Base-by-base conservation (phyloP, 2,888 invertebrate genomes). In the Metopia argyrocephala region DNA sequence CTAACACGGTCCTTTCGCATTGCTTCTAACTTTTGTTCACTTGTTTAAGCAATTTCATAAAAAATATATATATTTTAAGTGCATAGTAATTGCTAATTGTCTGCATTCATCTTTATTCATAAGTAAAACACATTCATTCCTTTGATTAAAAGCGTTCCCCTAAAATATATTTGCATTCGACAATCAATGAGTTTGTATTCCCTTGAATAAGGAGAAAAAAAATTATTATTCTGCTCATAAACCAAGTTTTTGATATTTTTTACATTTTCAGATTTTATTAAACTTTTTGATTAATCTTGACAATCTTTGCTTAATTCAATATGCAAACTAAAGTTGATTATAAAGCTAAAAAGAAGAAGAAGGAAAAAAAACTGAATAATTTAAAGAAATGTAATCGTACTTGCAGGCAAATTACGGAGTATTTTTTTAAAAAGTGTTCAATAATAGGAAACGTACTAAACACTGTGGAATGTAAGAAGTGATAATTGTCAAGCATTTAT, bases 401-500 rank as follows among this genome's bases (percentile, higher is more conserved):
- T 25, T 25, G 5, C 15, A 15, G 38, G 38, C 38, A 4, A 38
- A 38, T 38, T 38, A 56, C 18, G 15, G 21, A 56, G 15, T 66
- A 27, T 38, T 9, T 28, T 68, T 66, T n/a, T n/a, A n/a, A 38
- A 54, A 68, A 54, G 61, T 48, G 25, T 62, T 78, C 66, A 65
- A 61, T 59, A 70, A 78, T 78, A 65, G 48, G 65, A 78, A 81
- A 75, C 38, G 15, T 38, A 15, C 81, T 78, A 81, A n/a, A n/a
- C 81, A 78, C 81, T 78, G 65, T 56, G 65, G 61, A 74, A 56
- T 62, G 66, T 75, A 57, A 38, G 38, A 78, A 78, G 81, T 78
- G 65, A 74, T 78, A 81, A 81, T 81, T 81, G 81, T 74, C 78
- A 81, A 78, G 78, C 81, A 59, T 81, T 78, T 70, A 78, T 70